These are phyloP conservation scores for Galeopsomyia nigrocyanea DNA, from an alignment of 2,888 invertebrate species.

Conservation along the genomic window DNA sequence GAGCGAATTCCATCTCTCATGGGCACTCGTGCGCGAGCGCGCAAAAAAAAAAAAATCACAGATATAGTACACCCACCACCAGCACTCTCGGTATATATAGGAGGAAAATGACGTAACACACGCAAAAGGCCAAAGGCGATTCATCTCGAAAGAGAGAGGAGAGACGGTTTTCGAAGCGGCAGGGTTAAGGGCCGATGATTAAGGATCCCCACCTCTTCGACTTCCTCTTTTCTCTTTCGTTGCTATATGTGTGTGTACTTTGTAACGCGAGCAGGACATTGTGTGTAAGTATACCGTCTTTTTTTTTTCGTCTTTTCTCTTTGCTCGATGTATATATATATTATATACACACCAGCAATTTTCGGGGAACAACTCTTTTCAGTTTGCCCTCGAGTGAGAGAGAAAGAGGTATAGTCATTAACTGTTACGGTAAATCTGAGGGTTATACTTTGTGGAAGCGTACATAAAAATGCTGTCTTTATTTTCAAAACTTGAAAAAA, in stretches of 20 bases:
- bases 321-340: not conserved
- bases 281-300: slow-evolving; percentile 22
- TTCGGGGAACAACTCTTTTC: not conserved
- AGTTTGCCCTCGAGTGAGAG: not conserved
- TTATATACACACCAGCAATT: not conserved
- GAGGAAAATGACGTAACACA: too few relatives aligned
- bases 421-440: too few relatives aligned
- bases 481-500: too few relatives aligned
- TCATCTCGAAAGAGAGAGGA: slow-evolving; percentile 43
- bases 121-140: slow-evolving; percentile 11
- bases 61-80: too few relatives aligned
- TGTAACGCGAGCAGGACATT: slow-evolving; percentile 41
- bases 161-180: slow-evolving; percentile 37
- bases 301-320: slow-evolving; percentile 24
- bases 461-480: too few relatives aligned
- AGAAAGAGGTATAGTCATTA: not conserved
- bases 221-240: slow-evolving; percentile 38
- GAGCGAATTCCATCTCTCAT: too few relatives aligned
- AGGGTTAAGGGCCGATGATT: slow-evolving; percentile 56
- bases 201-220: slow-evolving; percentile 53
- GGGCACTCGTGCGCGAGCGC: too few relatives aligned
- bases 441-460: too few relatives aligned
- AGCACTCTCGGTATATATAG: too few relatives aligned
- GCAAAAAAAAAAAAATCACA: too few relatives aligned
- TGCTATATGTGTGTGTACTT: slow-evolving; percentile 36